Conservation (phyloP, 92 coral and sea anemone genomes). For the Bergia sp. region DNA sequence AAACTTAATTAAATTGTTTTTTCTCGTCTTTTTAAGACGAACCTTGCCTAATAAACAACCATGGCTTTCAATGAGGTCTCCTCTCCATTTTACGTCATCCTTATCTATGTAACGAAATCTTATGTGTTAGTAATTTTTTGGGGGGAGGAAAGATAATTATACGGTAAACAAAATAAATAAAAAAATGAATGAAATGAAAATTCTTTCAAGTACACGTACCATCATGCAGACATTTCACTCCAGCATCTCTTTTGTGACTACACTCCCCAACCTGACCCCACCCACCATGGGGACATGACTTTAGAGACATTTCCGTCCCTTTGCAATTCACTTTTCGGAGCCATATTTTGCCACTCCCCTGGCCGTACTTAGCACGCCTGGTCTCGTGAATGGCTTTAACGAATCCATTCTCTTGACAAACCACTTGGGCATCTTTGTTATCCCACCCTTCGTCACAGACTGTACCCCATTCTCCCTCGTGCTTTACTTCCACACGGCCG, state of each 20-base stretch:
- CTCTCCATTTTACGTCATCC: too few species aligned
- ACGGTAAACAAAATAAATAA: too few species aligned
- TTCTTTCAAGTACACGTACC: conserved; percentile 40
- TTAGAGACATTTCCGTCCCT: conserved; percentile 56
- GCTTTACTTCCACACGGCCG: conserved; percentile 65
- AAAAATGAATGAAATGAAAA: too few species aligned
- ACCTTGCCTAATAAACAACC: too few species aligned
- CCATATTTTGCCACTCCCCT: conserved; percentile 66
- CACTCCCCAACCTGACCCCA: conserved; percentile 52
- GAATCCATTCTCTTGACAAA: conserved; percentile 62
- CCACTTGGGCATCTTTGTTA: conserved; percentile 61
- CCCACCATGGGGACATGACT: conserved; percentile 45
- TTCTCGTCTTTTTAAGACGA: too few species aligned
- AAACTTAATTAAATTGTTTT: too few species aligned
- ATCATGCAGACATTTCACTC: conserved; percentile 66
- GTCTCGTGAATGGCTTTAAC: conserved; percentile 63
- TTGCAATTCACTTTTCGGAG: conserved; percentile 55
- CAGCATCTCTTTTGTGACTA: conserved; percentile 55
- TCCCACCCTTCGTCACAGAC: conserved; percentile 69
- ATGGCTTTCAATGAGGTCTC: too few species aligned
- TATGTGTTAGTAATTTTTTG: too few species aligned
- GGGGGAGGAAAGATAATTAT: too few species aligned
- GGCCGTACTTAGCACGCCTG: conserved; percentile 59
- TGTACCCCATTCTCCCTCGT: conserved; percentile 70
- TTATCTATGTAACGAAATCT: too few species aligned